Percentiles rank a stretch among this genome's conserved stretches.
These are phyloP conservation scores for Linyphia triangularis DNA, from an alignment of 2,888 invertebrate species.

Conservation along the genomic window DNA sequence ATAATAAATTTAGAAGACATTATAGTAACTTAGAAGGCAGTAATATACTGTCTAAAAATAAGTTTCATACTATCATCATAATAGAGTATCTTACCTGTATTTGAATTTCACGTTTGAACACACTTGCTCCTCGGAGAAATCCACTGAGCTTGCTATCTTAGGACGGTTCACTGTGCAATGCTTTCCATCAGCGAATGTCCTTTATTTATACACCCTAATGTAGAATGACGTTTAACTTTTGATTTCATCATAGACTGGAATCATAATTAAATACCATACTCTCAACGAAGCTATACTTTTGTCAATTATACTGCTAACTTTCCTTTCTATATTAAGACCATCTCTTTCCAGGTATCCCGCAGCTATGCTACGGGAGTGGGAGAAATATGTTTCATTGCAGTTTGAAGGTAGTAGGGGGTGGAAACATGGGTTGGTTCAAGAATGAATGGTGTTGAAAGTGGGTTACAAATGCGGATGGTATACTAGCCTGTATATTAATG, in stretches of 20 bases:
- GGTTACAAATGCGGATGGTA: constrained; percentile 15
- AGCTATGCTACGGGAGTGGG: background rate
- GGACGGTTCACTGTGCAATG: background rate
- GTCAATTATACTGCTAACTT: constrained; percentile 16
- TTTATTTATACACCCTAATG: constrained; percentile 5
- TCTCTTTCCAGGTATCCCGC: background rate
- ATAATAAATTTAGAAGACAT: too few species aligned
- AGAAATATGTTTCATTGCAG: background rate
- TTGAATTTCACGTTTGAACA: background rate
- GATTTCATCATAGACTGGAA: background rate
- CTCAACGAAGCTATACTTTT: background rate
- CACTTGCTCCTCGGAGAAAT: background rate
- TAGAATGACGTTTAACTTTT: background rate
- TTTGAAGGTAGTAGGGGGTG: background rate
- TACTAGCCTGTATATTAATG: background rate
- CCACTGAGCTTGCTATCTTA: background rate
- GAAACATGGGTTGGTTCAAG: background rate
- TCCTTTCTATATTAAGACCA: constrained; percentile 21
- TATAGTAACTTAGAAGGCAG: too few species aligned
- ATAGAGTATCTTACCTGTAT: background rate
- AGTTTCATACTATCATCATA: too few species aligned
- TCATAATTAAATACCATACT: background rate
- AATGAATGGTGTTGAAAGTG: background rate
- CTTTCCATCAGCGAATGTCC: background rate
- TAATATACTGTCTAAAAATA: too few species aligned